Percentiles rank a stretch among this genome's conserved stretches.
Conservation (phyloP, 2,113 vertebrate species). For the Osmerus mordax region DNA sequence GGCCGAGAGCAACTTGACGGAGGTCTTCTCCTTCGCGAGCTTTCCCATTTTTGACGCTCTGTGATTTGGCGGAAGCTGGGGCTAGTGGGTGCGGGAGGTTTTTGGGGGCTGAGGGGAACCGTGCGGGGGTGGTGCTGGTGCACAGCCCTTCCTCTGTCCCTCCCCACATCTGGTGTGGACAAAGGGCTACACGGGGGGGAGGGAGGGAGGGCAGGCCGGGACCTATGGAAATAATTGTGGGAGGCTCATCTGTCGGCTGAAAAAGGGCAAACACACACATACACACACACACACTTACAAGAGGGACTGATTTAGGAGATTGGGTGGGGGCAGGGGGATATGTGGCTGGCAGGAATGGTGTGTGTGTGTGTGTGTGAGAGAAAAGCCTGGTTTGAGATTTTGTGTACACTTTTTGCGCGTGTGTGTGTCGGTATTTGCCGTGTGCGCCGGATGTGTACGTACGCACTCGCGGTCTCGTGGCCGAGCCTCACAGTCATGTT, state of each 20-base stretch:
- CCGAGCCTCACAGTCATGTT: background rate
- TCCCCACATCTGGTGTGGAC: slow-evolving; percentile 64
- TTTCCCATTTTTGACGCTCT: too few species aligned
- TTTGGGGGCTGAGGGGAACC: background rate
- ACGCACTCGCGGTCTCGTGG: background rate
- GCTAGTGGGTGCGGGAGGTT: slow-evolving; percentile 15
- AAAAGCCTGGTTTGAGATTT: too few species aligned
- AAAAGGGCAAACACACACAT: slow-evolving; percentile 2
- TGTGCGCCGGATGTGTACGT: background rate
- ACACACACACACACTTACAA: background rate
- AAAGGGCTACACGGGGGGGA: slow-evolving; percentile 41
- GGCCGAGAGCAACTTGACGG: too few species aligned
- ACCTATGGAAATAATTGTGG: slow-evolving; percentile 70
- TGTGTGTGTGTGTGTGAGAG: background rate
- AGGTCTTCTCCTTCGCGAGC: too few species aligned
- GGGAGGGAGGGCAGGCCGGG: slow-evolving; percentile 25
- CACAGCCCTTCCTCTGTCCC: slow-evolving; percentile 27
- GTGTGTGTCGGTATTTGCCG: background rate
- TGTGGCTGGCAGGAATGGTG: background rate
- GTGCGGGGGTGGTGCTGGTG: background rate
- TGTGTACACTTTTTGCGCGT: too few species aligned
- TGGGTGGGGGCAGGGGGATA: slow-evolving; percentile 1
- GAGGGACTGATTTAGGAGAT: background rate
- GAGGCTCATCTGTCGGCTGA: slow-evolving; percentile 37
- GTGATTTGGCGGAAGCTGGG: too few species aligned